Evolutionary conservation across 2,797 vertebrate species (phyloP).

Genomic region (Zenarchopterus dispar): DNA sequence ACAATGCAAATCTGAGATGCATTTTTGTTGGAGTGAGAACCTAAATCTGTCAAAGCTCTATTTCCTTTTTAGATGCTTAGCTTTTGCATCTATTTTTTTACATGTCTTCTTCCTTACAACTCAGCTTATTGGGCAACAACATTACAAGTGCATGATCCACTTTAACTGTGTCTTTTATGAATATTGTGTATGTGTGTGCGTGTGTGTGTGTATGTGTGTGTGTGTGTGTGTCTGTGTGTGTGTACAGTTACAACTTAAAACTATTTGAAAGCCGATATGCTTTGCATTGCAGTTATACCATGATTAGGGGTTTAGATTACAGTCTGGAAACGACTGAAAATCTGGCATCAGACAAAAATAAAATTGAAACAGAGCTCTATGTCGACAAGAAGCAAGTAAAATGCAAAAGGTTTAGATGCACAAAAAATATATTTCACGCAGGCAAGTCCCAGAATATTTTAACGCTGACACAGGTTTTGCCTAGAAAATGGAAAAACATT

Average conservation of each 20-base stretch:
- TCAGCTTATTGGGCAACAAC: conserved; percentile 1
- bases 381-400: too few relatives aligned
- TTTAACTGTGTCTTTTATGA: conserved; percentile 1
- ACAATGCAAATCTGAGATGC: conserved; percentile 9
- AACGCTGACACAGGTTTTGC: background rate
- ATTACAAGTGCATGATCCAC: conserved; percentile 8
- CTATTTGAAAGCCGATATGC: too few relatives aligned
- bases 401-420: too few relatives aligned
- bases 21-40: background rate
- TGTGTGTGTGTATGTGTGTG: too few relatives aligned
- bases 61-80: background rate
- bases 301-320: too few relatives aligned
- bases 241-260: too few relatives aligned
- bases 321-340: too few relatives aligned
- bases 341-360: too few relatives aligned
- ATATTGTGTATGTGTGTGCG: too few relatives aligned
- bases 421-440: background rate
- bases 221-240: too few relatives aligned
- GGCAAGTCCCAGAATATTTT: background rate
- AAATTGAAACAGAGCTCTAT: too few relatives aligned
- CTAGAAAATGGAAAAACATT: background rate
- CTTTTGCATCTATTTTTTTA: conserved; percentile 4
- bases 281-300: too few relatives aligned
- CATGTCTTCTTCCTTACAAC: background rate
- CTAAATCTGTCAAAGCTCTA: background rate